A percentile compares a stretch with the other conserved stretches of the same genome.
phyloP scores from a whole-genome alignment of 2,888 invertebrate genomes.

The Leptinotarsa rubiginosa region DNA sequence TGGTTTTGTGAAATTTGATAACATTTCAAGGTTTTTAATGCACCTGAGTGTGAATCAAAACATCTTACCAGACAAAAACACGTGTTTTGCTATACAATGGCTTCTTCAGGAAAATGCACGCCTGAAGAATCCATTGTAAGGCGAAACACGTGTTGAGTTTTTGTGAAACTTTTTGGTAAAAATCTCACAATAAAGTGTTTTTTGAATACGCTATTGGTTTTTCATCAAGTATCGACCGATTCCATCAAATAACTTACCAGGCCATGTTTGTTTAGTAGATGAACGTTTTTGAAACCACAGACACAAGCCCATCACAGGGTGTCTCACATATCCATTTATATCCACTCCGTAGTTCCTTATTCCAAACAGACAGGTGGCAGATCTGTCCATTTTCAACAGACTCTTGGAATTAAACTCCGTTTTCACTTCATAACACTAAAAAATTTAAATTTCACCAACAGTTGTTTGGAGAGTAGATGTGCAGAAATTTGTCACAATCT shows the following conservation, averaged over 20 bases:
- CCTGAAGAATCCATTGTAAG: no score
- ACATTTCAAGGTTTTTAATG: no score
- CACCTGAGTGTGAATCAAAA: no score
- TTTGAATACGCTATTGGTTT: no score
- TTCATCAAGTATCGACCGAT: no score
- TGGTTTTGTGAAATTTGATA: no score
- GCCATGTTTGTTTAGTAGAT: slow-evolving; percentile 94
- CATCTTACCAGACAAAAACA: slow-evolving; percentile 69
- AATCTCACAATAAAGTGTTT: no score
- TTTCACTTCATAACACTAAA: slow-evolving; percentile 89
- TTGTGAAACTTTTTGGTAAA: no score
- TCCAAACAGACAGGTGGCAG: slow-evolving; percentile 93
- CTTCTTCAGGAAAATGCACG: no score
- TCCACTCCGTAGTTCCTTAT: slow-evolving; percentile 94
- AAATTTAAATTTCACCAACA: slow-evolving; percentile 23
- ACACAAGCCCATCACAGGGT: slow-evolving; percentile 86
- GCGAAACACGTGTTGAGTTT: no score
- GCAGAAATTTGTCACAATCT: no score
- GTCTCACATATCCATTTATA: slow-evolving; percentile 91
- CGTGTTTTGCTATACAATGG: no score
- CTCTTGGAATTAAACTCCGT: slow-evolving; percentile 75
- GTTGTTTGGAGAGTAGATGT: background rate
- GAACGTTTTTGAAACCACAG: slow-evolving; percentile 94
- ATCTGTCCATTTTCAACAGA: slow-evolving; percentile 86
- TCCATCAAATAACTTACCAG: slow-evolving; percentile 69